Conservation (phyloP, 2,113 vertebrate species). For the Potamarius usumacintae region DNA sequence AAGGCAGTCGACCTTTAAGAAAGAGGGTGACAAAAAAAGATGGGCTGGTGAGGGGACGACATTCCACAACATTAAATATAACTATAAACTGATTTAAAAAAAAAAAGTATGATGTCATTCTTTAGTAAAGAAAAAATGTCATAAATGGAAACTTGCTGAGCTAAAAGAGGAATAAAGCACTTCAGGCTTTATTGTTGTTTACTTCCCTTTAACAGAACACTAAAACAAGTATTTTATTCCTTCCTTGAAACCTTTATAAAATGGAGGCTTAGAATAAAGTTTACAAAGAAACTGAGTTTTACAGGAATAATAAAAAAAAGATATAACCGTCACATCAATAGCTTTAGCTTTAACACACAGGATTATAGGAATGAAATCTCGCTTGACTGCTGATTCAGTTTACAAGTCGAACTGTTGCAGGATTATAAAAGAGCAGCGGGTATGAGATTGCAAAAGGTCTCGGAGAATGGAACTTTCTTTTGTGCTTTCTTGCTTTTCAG, state of each 20-base stretch:
- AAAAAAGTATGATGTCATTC: too few relatives aligned
- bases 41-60: too few relatives aligned
- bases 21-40: too few relatives aligned
- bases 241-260: background rate
- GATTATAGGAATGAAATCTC: conserved; percentile 70
- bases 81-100: too few relatives aligned
- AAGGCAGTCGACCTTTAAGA: too few relatives aligned
- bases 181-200: background rate
- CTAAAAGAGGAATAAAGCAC: background rate
- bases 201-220: background rate
- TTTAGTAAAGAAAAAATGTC: too few relatives aligned
- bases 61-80: too few relatives aligned
- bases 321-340: conserved; percentile 64
- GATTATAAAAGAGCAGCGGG: conserved; percentile 57
- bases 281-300: background rate
- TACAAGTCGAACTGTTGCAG: conserved; percentile 66
- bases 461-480: background rate
- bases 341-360: conserved; percentile 62
- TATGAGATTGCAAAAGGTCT: background rate
- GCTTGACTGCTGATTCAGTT: conserved; percentile 70
- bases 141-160: too few relatives aligned
- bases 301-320: background rate
- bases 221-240: background rate
- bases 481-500: background rate
- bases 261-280: background rate